A percentile compares a stretch with the other conserved stretches of the same genome.
Evolutionary conservation across 2,113 vertebrate species (phyloP).

Genomic region (Ramphastos sulfuratus): DNA sequence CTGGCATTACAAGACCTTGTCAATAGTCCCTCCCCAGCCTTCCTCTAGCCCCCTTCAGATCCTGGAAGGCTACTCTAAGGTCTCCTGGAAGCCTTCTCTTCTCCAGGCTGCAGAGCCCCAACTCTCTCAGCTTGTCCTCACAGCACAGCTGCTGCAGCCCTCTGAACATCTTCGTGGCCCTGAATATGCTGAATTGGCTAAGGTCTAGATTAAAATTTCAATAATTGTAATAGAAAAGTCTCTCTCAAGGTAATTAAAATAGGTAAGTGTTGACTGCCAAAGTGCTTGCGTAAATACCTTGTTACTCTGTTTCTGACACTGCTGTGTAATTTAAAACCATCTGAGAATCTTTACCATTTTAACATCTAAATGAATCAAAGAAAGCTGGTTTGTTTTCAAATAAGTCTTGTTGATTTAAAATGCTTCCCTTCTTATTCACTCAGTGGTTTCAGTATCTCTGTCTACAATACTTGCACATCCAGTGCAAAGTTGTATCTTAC

Average conservation of each 20-base stretch:
- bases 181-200: background rate
- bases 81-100: no score
- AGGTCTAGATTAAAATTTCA: background rate
- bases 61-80: no score
- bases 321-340: background rate
- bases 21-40: no score
- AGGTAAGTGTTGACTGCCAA: background rate
- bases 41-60: no score
- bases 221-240: background rate
- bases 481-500: background rate
- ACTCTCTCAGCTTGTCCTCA: no score
- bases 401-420: background rate
- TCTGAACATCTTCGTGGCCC: no score
- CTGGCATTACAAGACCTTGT: no score
- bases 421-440: background rate
- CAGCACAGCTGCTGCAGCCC: no score
- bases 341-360: background rate
- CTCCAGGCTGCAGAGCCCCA: no score
- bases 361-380: background rate
- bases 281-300: background rate
- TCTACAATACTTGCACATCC: background rate
- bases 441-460: background rate
- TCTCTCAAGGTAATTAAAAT: background rate
- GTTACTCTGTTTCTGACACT: background rate
- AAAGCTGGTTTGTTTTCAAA: background rate